Evolutionary conservation across 2,888 invertebrate genomes (phyloP).

Genomic region (Diarsia dahlii): DNA sequence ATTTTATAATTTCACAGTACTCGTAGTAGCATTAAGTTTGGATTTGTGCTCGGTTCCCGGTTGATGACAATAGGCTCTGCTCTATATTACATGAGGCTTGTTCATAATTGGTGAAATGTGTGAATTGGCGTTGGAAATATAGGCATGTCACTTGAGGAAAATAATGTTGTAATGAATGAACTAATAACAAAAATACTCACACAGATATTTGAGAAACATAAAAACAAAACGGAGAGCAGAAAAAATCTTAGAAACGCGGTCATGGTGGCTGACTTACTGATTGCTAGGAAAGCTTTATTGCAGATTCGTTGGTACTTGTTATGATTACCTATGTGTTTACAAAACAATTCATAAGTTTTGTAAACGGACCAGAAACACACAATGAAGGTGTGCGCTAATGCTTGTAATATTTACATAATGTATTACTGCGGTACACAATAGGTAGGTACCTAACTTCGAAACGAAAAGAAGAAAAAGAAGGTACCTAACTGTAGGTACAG

Average conservation of each 20-base stretch:
- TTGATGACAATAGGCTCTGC: not conserved
- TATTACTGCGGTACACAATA: constrained; percentile 28
- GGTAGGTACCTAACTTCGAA: too few relatives aligned
- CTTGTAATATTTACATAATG: constrained; percentile 42
- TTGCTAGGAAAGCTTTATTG: constrained; percentile 17
- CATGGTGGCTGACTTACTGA: constrained; percentile 53
- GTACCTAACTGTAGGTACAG: constrained; percentile 14
- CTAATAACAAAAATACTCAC: constrained; percentile 55
- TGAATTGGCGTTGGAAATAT: not conserved
- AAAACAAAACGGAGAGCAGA: constrained; percentile 43
- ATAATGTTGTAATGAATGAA: not conserved
- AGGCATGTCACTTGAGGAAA: not conserved
- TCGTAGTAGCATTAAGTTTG: not conserved
- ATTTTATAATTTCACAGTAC: not conserved
- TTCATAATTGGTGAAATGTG: not conserved
- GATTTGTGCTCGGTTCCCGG: not conserved
- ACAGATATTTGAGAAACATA: constrained; percentile 50
- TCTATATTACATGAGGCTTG: not conserved
- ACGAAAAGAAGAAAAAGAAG: too few relatives aligned
- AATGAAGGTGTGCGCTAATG: constrained; percentile 53
- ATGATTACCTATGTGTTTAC: constrained; percentile 44
- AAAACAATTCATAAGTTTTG: constrained; percentile 57
- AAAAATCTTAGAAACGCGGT: constrained; percentile 53
- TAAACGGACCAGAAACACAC: constrained; percentile 54
- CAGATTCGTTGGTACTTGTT: constrained; percentile 31